Percentiles rank a stretch among this genome's conserved stretches.
Evolutionary conservation across 2,888 invertebrate genomes (phyloP).

Genomic region (Isotomurus palustris): DNA sequence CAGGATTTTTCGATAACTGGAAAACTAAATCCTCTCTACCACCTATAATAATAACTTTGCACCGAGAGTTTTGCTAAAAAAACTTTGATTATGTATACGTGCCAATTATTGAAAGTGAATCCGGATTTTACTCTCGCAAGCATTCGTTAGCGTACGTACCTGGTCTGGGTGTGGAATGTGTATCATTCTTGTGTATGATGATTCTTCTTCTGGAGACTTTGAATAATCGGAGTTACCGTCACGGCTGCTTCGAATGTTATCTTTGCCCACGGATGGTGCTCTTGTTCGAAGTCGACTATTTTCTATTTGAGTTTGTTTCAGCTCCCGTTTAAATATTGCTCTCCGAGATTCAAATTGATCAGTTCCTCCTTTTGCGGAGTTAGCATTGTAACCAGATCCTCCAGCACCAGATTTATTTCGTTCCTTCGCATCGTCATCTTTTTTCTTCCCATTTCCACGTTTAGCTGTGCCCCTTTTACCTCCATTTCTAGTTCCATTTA

Average conservation of each 20-base stretch:
- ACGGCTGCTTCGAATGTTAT: too few relatives aligned
- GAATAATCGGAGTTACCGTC: neutral
- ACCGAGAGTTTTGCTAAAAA: too few relatives aligned
- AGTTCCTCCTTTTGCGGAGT: neutral
- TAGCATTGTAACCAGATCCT: conserved; percentile 1
- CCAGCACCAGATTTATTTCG: neutral
- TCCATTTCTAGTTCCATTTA: conserved; percentile 30
- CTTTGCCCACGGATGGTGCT: too few relatives aligned
- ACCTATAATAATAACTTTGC: too few relatives aligned
- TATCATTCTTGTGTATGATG: neutral
- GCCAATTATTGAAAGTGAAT: too few relatives aligned
- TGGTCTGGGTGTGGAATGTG: conserved; percentile 14
- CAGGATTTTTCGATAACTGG: too few relatives aligned
- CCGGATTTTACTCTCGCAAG: too few relatives aligned
- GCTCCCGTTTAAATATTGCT: conserved; percentile 29
- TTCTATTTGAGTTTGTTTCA: conserved; percentile 22
- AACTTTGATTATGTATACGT: too few relatives aligned
- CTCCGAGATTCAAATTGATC: conserved; percentile 31
- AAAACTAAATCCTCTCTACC: too few relatives aligned
- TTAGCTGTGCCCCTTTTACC: conserved; percentile 24
- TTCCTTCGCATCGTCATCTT: conserved; percentile 26
- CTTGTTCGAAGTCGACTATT: conserved; percentile 10
- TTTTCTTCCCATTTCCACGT: conserved; percentile 18
- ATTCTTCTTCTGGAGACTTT: neutral
- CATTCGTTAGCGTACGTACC: conserved; percentile 14